Evolutionary conservation across 2,888 invertebrate species (phyloP).

Genomic region (Meganola albula): DNA sequence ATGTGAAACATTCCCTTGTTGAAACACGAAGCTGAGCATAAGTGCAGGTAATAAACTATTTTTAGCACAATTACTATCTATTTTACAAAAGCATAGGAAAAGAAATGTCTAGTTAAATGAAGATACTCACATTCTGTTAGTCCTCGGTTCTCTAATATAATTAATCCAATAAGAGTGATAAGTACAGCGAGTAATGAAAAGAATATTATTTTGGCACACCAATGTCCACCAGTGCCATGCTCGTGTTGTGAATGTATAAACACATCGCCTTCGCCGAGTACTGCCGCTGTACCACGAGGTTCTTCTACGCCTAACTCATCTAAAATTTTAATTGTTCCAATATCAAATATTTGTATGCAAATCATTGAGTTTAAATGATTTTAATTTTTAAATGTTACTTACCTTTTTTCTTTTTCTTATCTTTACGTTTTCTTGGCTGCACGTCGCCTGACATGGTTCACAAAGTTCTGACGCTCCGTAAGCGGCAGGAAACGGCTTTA

Average conservation of each 20-base stretch:
- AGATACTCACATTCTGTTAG: constrained; percentile 84
- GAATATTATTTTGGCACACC: constrained; percentile 90
- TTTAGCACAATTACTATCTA: too few species aligned
- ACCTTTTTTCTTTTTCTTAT: constrained; percentile 91
- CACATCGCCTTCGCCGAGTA: constrained; percentile 80
- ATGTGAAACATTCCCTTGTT: too few species aligned
- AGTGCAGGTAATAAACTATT: too few species aligned
- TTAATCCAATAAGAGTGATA: constrained; percentile 84
- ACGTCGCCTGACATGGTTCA: constrained; percentile 90
- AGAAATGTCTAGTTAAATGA: too few species aligned
- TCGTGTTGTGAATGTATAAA: constrained; percentile 88
- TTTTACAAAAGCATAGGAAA: too few species aligned
- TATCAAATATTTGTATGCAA: constrained; percentile 12
- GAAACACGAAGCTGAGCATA: too few species aligned
- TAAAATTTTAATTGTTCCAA: constrained; percentile 32
- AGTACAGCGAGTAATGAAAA: constrained; percentile 85
- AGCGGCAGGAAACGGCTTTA: constrained; percentile 60
- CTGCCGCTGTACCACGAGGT: constrained; percentile 66
- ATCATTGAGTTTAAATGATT: constrained; percentile 7
- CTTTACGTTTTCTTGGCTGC: constrained; percentile 90
- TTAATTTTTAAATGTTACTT: constrained; percentile 34
- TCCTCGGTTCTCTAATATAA: constrained; percentile 88
- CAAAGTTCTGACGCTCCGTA: constrained; percentile 55
- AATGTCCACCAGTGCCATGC: constrained; percentile 87
- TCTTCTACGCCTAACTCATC: constrained; percentile 70